Base-by-base conservation (phyloP, 23 tunicate genomes). In the Halocynthia roretzi region DNA sequence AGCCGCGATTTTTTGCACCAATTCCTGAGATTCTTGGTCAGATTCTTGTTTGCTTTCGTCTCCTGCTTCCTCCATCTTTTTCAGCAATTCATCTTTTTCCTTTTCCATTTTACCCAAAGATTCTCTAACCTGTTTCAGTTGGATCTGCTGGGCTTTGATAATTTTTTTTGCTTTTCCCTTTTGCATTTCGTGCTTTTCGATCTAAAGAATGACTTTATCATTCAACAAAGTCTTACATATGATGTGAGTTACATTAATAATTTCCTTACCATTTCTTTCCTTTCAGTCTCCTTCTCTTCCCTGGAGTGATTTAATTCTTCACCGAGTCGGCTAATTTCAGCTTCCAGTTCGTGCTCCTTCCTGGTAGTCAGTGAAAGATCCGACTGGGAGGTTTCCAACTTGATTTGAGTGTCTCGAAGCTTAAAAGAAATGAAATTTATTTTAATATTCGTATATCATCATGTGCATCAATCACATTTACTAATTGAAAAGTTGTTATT, bases 91-190 rank as follows among this genome's bases (percentile, higher is more conserved):
- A 60, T 79, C 83, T 61, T 85, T 85, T 55, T 88, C 88, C 31
- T 80, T 80, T 51, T 88, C 87, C 23, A 80, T 50, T 77, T 74
- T 52, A 0, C 64, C 12, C 8, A 54, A 54, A 5, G 55, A 54
- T 48, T 74, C 78, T 56, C 56, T 74, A 17, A 62, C 64, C 31
- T 83, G 85, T 53, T 88, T 88, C 77, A 88, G 7, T 68, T 88
- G 95, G 50, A 88, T 67, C 52, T 83, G 95, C 63, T 53, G 77
- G 7, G 82, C 95, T 8, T 68, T 60, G 10, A 88, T 61, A 5
- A 83, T 80, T 66, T 88, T 88, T 64, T 83, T 83, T 0, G 66
- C 88, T 61, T 83, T 83, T 70, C 83, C 95, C 74, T 80, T 88
- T 6, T 88, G 88, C 8, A 85, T 88, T 51, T 83, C 88, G 52